Percentiles rank a stretch among this genome's conserved stretches.
These are phyloP conservation scores for Nymphalis urticae DNA, from an alignment of 2,888 invertebrate genomes.

Conservation along the genomic window DNA sequence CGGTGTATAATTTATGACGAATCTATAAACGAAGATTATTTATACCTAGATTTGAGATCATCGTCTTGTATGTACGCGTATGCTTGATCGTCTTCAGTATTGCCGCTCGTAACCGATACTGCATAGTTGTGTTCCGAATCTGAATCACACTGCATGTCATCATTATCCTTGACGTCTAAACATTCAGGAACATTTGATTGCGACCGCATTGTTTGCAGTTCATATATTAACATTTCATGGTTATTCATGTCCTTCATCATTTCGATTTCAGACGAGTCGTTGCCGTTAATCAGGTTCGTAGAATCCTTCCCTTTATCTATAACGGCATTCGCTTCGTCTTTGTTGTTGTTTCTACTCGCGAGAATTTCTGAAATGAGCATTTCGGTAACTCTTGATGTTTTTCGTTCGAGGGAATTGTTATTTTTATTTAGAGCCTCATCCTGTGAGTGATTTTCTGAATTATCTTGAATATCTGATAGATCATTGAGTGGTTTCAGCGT, in stretches of 20 bases:
- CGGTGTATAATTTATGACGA: neutral
- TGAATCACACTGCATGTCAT: constrained; percentile 61
- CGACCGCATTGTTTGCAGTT: constrained; percentile 85
- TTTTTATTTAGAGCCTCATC: constrained; percentile 62
- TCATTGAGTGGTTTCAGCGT: constrained; percentile 61
- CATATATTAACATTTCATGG: constrained; percentile 87
- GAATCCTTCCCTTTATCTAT: constrained; percentile 76
- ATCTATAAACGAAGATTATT: constrained; percentile 12
- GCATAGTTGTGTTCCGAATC: constrained; percentile 72
- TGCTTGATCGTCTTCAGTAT: constrained; percentile 71
- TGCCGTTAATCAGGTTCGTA: constrained; percentile 56
- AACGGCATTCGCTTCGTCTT: constrained; percentile 69
- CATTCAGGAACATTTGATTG: constrained; percentile 66
- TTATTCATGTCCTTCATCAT: constrained; percentile 79
- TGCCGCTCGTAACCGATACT: constrained; percentile 64
- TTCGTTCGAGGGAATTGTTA: constrained; percentile 71
- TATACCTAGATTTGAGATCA: constrained; percentile 77
- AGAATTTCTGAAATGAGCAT: constrained; percentile 79
- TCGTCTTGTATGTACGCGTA: constrained; percentile 75
- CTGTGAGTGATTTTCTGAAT: constrained; percentile 49
- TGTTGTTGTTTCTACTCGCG: constrained; percentile 75
- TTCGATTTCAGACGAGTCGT: constrained; percentile 59
- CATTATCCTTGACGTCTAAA: constrained; percentile 53
- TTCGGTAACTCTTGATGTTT: constrained; percentile 76
- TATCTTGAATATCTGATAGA: constrained; percentile 46